phyloP scores from a whole-genome alignment of 2,888 invertebrate genomes.

The Caenorhabditis plicata region DNA sequence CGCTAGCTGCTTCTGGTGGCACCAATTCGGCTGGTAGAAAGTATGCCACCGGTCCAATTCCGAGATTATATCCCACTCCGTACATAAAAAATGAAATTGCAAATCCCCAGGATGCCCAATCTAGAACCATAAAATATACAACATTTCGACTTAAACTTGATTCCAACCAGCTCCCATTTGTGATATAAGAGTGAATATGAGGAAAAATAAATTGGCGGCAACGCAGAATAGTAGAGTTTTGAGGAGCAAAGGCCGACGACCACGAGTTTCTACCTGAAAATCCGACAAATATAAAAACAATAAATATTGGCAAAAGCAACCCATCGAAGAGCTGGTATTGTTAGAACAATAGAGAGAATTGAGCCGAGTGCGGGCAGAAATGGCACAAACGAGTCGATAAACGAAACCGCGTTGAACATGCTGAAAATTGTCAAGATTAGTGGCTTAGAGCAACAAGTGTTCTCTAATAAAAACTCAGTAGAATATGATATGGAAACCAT shows the following conservation, averaged over 20 bases:
- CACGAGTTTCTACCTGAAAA: conserved; percentile 50
- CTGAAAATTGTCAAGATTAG: conserved; percentile 25
- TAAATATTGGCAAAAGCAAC: conserved; percentile 10
- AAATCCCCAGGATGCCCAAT: conserved; percentile 55
- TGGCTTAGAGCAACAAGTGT: not conserved
- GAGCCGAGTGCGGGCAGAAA: conserved; percentile 56
- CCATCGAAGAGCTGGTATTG: conserved; percentile 56
- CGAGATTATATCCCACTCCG: conserved; percentile 60
- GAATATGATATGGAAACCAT: conserved; percentile 60
- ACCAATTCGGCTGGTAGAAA: conserved; percentile 60
- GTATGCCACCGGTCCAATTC: conserved; percentile 58
- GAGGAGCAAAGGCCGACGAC: conserved; percentile 53
- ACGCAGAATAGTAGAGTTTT: conserved; percentile 54
- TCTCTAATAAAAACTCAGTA: conserved; percentile 49
- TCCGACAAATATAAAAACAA: not conserved
- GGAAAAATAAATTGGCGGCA: conserved; percentile 43
- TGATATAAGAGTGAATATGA: conserved; percentile 50
- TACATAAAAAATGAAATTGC: conserved; percentile 53
- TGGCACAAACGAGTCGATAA: conserved; percentile 48
- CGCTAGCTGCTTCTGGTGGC: conserved; percentile 36
- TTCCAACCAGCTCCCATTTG: conserved; percentile 40
- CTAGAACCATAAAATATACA: too few relatives aligned
- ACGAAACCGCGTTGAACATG: conserved; percentile 58
- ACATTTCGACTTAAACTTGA: too few relatives aligned
- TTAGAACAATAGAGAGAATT: conserved; percentile 53